phyloP scores from a whole-genome alignment of 2,113 vertebrate genomes.

The Lethenteron reissneri region DNA sequence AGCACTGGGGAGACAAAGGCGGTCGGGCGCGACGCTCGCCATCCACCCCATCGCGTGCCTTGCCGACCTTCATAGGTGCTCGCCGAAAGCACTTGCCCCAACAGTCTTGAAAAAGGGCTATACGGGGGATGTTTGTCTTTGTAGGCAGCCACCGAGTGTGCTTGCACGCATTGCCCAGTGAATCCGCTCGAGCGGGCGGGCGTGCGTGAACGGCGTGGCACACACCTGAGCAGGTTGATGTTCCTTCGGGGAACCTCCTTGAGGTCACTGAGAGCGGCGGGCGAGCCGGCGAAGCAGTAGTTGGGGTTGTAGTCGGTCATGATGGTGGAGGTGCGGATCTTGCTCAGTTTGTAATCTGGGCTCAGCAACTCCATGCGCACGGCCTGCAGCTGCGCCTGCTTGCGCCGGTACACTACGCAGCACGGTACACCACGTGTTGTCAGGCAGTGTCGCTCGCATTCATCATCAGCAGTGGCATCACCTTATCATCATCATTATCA shows the following conservation, averaged over 20 bases:
- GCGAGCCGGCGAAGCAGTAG: slow-evolving; percentile 95
- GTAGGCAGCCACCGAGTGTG: neutral
- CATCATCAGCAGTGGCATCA: too few relatives aligned
- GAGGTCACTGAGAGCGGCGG: slow-evolving; percentile 76
- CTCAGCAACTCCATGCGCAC: slow-evolving; percentile 95
- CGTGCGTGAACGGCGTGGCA: neutral
- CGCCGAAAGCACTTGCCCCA: too few relatives aligned
- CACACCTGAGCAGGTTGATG: slow-evolving; percentile 78
- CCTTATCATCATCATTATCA: too few relatives aligned
- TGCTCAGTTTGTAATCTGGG: slow-evolving; percentile 91
- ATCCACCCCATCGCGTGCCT: too few relatives aligned
- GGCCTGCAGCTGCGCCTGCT: slow-evolving; percentile 88
- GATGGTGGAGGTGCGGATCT: slow-evolving; percentile 84
- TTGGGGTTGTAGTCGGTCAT: slow-evolving; percentile 99
- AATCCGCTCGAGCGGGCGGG: too few relatives aligned
- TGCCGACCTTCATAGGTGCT: too few relatives aligned
- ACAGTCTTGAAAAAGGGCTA: too few relatives aligned
- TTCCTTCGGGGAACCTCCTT: slow-evolving; percentile 87
- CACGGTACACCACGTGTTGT: too few relatives aligned
- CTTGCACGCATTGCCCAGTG: neutral
- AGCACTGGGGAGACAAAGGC: too few relatives aligned
- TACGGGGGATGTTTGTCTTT: neutral
- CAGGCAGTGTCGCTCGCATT: too few relatives aligned
- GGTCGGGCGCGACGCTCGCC: too few relatives aligned
- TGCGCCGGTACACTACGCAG: slow-evolving; percentile 63